Evolutionary conservation across 1,140 invertebrate genomes (phyloP).

Genomic region (Helicoverpa zea): DNA sequence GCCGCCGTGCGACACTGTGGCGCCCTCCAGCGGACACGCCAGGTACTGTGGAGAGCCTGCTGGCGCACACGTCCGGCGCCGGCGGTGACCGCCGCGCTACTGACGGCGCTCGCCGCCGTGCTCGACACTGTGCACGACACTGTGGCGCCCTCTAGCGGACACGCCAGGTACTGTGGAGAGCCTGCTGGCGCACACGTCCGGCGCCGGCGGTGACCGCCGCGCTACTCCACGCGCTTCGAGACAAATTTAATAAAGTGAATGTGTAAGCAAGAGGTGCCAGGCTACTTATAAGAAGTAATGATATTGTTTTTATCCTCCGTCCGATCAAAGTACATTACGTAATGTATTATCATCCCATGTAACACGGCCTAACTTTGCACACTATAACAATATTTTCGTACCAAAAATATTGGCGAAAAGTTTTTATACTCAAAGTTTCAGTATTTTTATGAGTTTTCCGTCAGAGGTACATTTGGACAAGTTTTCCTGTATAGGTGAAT

Average conservation of each 20-base stretch:
- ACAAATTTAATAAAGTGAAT: slow-evolving; percentile 11
- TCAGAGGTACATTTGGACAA: slow-evolving; percentile 39
- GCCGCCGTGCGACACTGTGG: too few species aligned
- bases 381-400: slow-evolving; percentile 43
- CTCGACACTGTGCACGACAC: too few species aligned
- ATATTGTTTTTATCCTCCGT: slow-evolving; percentile 18
- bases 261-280: slow-evolving; percentile 12
- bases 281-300: slow-evolving; percentile 34
- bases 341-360: slow-evolving; percentile 12
- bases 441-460: slow-evolving; percentile 47
- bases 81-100: too few species aligned
- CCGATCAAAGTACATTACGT: slow-evolving; percentile 1
- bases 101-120: too few species aligned
- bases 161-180: too few species aligned
- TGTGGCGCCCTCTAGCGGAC: too few species aligned
- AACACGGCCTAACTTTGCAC: slow-evolving; percentile 17
- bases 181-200: too few species aligned
- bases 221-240: too few species aligned
- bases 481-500: slow-evolving; percentile 40
- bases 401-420: slow-evolving; percentile 39
- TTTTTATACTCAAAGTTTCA: slow-evolving; percentile 39
- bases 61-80: too few species aligned
- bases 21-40: too few species aligned
- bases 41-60: too few species aligned
- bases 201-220: too few species aligned